Base-by-base conservation (phyloP, 2,888 invertebrate species). In the Eilema caniola region DNA sequence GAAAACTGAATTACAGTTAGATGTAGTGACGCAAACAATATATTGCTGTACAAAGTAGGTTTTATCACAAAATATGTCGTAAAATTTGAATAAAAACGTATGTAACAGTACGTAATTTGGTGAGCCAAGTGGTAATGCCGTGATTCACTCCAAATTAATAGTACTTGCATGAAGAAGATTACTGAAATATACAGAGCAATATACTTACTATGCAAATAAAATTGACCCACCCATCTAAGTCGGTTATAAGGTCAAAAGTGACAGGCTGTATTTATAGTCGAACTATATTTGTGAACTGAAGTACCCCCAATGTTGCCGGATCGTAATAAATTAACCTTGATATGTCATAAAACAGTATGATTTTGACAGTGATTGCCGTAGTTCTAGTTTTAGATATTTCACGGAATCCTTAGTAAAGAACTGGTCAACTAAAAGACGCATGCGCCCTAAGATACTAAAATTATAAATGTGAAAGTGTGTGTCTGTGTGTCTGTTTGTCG, bases 121-220 rank as follows among this genome's bases (percentile, higher is more conserved):
- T 53, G 53, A 2, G 1, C n/a, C 20, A 53, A 53, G 10, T 53
- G 0, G 8, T 53, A 53, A 53, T 53, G 53, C n/a, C 53, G 53
- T 53, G 53, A 53, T 53, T 53, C 53, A 53, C 53, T n/a, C n/a
- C n/a, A 53, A 53, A 53, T n/a, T n/a, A 53, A 53, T 53, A 20
- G n/a, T 53, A n/a, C 53, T 53, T 53, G 53, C 53, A n/a, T n/a
- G n/a, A n/a, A 47, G 16, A 0, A 20, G 53, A 53, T 53, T 53
- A n/a, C 53, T 53, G 53, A 53, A 53, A 20, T n/a, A 20, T 14
- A 16, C 3, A 53, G 10, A 53, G 53, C 10, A 53, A 53, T 53
- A n/a, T 53, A n/a, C 11, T 37, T 37, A 37, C 47, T 47, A 47
- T 16, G 41, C 41, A 41, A 16, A 41, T 47, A 5, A 7, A 47